These are phyloP conservation scores for Melanotus villosus DNA, from an alignment of 2,888 invertebrate genomes.

Conservation along the genomic window DNA sequence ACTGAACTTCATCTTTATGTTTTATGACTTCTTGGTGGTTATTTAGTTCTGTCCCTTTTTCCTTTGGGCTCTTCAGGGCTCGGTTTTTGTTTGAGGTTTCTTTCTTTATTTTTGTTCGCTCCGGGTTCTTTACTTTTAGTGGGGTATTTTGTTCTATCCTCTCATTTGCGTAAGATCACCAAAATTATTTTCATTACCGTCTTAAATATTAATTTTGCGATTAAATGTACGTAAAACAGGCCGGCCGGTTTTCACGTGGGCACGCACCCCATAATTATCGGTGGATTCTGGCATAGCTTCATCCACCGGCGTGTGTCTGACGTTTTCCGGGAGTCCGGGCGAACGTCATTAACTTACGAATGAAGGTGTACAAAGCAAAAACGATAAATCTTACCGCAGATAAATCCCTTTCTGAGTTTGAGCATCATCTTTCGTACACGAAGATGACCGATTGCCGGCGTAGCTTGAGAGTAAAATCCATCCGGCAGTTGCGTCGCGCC, in stretches of 20 bases:
- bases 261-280: conserved; percentile 14
- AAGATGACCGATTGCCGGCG: conserved; percentile 63
- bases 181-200: no score
- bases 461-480: conserved; percentile 60
- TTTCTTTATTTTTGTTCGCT: no score
- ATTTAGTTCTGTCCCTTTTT: no score
- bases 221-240: no score
- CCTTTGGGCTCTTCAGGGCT: no score
- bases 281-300: background rate
- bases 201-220: no score
- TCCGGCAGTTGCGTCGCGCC: conserved; percentile 64
- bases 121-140: no score
- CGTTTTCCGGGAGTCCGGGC: conserved; percentile 19
- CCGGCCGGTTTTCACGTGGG: background rate
- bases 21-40: no score
- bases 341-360: conserved; percentile 12
- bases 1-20: no score
- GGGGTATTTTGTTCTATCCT: no score
- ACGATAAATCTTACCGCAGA: conserved; percentile 36
- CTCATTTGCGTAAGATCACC: no score
- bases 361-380: conserved; percentile 27
- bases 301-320: conserved; percentile 2
- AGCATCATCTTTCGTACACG: conserved; percentile 57
- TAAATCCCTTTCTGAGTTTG: conserved; percentile 31
- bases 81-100: no score